Evolutionary conservation across 2,888 invertebrate genomes (phyloP), one percentile per base, ranked within the genome.

Genomic region (Tromatobia lineatoria): DNA sequence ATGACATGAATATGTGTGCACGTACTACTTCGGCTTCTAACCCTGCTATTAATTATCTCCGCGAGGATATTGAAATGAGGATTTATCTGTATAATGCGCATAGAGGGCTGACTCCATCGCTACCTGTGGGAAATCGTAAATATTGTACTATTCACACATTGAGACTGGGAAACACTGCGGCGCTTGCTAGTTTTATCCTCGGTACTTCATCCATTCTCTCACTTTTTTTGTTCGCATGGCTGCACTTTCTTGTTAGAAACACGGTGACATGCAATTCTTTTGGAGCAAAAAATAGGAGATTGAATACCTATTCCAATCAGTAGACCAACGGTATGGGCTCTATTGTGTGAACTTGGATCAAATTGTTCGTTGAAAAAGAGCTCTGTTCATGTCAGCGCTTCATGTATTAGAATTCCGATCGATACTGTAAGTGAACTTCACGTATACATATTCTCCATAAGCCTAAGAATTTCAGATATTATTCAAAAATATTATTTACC

Each of bases 21-120:
- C 47, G 18, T 29, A 7, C 34, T 3, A 34, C 29, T 50, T 50
- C 45, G 29, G 50, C 34, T 29, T 64, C 64, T 34, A 38, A 50
- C 73, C 61, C 73, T 50, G 77, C 86, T 86, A 89, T 87, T 86
- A 85, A 85, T 86, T 87, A 88, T 86, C 79, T 82, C 86, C 74
- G 70, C 83, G 80, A 81, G 81, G 81, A 86, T 87, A 88, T 85
- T 86, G 89, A 88, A 89, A 89, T 87, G 85, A 85, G 85, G 86
- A 90, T 90, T 90, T 90, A 90, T 54, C 52, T 54, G 34, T 52
- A 38, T 13, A 38, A 15, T 88, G 87, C 83, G 66, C 78, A 54
- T 67, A 45, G 57, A 50, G 52, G 71, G 64, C 59, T 70, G 75
- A 76, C 52, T 76, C 64, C 34, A 50, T 34, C 42, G 38, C 70